Evolutionary conservation across 2,113 vertebrate species (phyloP).

Genomic region (Gambusia holbrooki): DNA sequence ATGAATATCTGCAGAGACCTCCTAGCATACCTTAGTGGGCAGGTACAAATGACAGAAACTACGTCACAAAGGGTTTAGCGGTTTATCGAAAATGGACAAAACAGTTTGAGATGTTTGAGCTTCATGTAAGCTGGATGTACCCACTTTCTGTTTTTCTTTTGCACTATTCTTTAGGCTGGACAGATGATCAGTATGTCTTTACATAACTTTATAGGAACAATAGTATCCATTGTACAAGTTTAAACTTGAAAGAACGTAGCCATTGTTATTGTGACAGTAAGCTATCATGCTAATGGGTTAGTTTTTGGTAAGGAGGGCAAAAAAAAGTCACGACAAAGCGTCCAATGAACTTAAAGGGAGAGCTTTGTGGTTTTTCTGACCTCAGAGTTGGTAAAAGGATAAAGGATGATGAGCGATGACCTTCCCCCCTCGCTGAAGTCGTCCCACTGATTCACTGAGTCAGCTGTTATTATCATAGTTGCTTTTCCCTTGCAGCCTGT

Average conservation of each 20-base stretch:
- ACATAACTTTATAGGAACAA: too few relatives aligned
- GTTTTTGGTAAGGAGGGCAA: background rate
- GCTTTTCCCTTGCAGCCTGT: slow-evolving; percentile 17
- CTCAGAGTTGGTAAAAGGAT: slow-evolving; percentile 42
- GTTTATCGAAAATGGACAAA: too few relatives aligned
- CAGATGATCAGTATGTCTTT: too few relatives aligned
- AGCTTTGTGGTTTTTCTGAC: slow-evolving; percentile 20
- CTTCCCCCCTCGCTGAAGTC: slow-evolving; percentile 20
- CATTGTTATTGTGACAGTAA: background rate
- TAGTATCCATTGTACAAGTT: too few relatives aligned
- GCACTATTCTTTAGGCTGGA: too few relatives aligned
- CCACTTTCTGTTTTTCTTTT: too few relatives aligned
- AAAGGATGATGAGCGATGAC: slow-evolving; percentile 31
- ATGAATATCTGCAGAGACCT: too few relatives aligned
- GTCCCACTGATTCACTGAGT: slow-evolving; percentile 27
- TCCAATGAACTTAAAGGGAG: background rate
- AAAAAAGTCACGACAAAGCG: background rate
- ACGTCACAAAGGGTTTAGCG: too few relatives aligned
- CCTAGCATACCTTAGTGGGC: too few relatives aligned
- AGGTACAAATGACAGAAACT: too few relatives aligned
- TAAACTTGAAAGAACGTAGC: background rate
- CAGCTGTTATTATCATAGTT: slow-evolving; percentile 7
- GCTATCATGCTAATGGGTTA: background rate
- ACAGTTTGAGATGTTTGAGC: too few relatives aligned
- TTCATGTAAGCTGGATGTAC: too few relatives aligned